phyloP scores from a whole-genome alignment of 2,113 vertebrate species.

The Macquaria australasica region DNA sequence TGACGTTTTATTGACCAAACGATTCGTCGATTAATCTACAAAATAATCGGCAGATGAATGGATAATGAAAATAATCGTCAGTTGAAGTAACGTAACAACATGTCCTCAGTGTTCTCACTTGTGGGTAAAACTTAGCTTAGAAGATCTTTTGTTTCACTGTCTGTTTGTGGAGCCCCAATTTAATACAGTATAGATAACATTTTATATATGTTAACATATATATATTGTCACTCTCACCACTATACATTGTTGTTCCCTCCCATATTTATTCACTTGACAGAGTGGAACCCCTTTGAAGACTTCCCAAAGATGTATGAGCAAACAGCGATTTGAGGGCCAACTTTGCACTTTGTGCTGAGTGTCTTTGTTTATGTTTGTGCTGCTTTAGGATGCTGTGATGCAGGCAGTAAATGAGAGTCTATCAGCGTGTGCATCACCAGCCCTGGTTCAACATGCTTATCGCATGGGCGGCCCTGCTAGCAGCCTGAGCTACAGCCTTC shows the following conservation, averaged over 20 bases:
- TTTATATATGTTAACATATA: neutral
- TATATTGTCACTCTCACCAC: neutral
- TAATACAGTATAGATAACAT: neutral
- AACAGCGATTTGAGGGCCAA: neutral
- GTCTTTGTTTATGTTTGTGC: constrained; percentile 45
- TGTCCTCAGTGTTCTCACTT: neutral
- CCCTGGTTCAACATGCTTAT: constrained; percentile 76
- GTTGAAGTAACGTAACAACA: neutral
- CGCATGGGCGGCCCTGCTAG: constrained; percentile 87
- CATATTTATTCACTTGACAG: neutral
- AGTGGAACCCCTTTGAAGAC: constrained; percentile 1
- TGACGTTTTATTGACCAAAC: constrained; percentile 7
- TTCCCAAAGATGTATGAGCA: neutral
- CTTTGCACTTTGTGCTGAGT: constrained; percentile 19
- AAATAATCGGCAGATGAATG: neutral
- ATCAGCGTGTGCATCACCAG: constrained; percentile 65
- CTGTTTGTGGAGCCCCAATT: neutral
- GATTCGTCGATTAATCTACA: neutral
- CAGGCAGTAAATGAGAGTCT: constrained; percentile 48
- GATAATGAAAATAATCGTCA: neutral
- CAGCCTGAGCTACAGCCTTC: constrained; percentile 85
- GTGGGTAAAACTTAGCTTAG: neutral
- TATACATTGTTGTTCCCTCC: neutral
- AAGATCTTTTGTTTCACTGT: neutral
- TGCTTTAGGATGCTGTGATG: constrained; percentile 61